These are phyloP conservation scores for Merops nubicus DNA, from an alignment of 2,113 vertebrate genomes.

Conservation along the genomic window DNA sequence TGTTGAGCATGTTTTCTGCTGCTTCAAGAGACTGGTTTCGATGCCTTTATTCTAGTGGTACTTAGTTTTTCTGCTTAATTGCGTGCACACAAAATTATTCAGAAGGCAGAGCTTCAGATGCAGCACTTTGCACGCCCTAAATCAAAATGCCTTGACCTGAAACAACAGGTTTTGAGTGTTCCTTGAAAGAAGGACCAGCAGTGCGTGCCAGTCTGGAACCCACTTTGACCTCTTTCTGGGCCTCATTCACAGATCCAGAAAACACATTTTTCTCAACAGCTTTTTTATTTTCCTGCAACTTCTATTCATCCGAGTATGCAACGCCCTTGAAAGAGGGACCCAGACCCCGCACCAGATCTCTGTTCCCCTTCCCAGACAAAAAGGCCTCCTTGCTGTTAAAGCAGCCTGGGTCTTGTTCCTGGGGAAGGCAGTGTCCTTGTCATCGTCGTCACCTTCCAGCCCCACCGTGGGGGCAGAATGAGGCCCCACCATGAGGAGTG, in stretches of 20 bases:
- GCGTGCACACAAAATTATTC: neutral
- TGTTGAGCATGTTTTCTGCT: neutral
- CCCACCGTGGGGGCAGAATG: neutral
- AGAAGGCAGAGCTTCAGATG: neutral
- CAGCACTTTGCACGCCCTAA: neutral
- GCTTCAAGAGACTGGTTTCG: neutral
- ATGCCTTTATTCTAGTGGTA: neutral
- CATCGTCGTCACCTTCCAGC: neutral
- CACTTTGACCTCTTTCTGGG: neutral
- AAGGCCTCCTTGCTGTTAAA: neutral
- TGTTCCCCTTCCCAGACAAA: neutral
- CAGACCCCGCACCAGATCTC: neutral
- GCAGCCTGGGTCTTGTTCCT: neutral
- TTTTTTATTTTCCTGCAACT: neutral
- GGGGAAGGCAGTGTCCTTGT: accelerated
- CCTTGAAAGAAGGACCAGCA: neutral
- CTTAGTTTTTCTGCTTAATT: neutral
- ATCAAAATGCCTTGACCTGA: neutral
- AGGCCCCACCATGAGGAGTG: neutral
- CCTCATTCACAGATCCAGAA: neutral
- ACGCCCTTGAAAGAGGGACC: neutral
- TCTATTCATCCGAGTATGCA: neutral
- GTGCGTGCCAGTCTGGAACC: neutral
- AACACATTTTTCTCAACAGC: neutral
- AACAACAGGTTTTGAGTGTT: neutral